Percentiles rank a stretch among this genome's conserved stretches.
Evolutionary conservation across 2,113 vertebrate species (phyloP).

Genomic region (Tupaia tana): DNA sequence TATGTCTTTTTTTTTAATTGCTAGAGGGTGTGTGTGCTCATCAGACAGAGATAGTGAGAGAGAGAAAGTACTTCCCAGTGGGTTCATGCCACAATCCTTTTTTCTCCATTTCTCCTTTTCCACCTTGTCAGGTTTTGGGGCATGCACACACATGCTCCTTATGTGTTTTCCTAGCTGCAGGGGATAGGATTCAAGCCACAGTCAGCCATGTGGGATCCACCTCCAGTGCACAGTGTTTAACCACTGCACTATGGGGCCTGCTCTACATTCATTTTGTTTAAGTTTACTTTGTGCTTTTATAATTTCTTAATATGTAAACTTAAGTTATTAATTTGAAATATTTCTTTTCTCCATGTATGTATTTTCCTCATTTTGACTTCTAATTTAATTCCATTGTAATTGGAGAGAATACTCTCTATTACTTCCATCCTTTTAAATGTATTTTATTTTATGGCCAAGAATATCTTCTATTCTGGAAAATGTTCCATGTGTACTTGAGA

Average conservation of each 20-base stretch:
- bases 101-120: no score
- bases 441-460: not conserved
- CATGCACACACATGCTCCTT: no score
- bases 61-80: no score
- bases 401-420: not conserved
- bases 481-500: not conserved
- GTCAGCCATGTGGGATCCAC: no score
- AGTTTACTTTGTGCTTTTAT: constrained; percentile 28
- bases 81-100: no score
- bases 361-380: constrained; percentile 17
- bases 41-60: no score
- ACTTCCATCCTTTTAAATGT: not conserved
- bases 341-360: constrained; percentile 4
- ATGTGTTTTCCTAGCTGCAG: no score
- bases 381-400: not conserved
- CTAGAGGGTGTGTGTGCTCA: no score
- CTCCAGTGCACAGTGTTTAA: no score
- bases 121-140: no score
- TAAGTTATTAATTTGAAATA: constrained; percentile 4
- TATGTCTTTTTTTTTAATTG: not conserved
- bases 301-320: constrained; percentile 22
- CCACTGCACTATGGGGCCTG: no score
- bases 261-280: not conserved
- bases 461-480: not conserved
- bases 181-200: no score